These are phyloP conservation scores for Helicoverpa assulta DNA, from an alignment of 2,888 invertebrate genomes.

Conservation along the genomic window DNA sequence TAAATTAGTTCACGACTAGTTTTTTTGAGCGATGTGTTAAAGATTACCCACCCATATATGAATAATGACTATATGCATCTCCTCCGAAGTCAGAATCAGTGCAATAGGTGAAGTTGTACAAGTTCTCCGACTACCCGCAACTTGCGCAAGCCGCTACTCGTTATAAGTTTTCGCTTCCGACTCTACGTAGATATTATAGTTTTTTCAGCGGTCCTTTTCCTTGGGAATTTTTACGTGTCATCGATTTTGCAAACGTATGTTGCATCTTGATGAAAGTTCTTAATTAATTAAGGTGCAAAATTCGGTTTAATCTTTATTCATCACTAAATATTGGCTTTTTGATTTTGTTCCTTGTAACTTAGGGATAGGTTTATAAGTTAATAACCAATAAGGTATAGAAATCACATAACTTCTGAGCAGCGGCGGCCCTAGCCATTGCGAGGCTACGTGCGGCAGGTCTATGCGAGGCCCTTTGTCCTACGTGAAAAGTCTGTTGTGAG, in stretches of 20 bases:
- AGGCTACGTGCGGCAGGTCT: too few species aligned
- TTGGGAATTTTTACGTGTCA: neutral
- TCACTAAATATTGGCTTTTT: too few species aligned
- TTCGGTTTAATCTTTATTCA: too few species aligned
- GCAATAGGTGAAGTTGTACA: conserved; percentile 52
- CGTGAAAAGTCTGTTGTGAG: too few species aligned
- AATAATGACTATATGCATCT: conserved; percentile 17
- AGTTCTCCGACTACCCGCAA: conserved; percentile 26
- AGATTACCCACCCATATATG: neutral
- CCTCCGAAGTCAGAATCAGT: conserved; percentile 16
- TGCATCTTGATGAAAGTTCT: neutral
- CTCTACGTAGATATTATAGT: conserved; percentile 15
- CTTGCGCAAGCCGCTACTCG: conserved; percentile 46
- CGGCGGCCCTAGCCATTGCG: too few species aligned
- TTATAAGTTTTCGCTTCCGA: conserved; percentile 59
- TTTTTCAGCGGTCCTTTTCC: conserved; percentile 21
- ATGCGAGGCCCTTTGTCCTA: too few species aligned
- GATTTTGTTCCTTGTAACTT: too few species aligned
- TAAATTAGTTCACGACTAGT: too few species aligned
- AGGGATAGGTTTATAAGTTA: too few species aligned
- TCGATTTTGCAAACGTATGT: neutral
- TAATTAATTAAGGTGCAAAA: neutral
- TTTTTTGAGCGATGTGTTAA: neutral
- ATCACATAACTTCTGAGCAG: too few species aligned
- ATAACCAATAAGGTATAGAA: too few species aligned